Conservation (phyloP, 2,797 vertebrate species). For the Takifugu rubripes region DNA sequence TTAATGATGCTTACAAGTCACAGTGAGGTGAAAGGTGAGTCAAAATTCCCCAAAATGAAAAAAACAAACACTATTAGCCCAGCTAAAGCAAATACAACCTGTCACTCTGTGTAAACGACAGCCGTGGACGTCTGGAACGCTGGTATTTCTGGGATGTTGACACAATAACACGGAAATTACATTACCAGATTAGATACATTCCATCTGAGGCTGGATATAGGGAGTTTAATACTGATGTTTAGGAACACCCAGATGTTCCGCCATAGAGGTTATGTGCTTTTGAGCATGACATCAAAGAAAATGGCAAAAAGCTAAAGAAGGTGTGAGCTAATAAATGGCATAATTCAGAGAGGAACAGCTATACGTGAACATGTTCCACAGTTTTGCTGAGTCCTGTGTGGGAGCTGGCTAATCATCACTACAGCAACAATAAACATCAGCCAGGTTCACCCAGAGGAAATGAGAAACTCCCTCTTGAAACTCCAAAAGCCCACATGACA, state of each 20-base stretch:
- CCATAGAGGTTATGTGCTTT: background rate
- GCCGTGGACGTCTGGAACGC: background rate
- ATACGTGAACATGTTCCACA: too few relatives aligned
- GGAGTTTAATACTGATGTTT: background rate
- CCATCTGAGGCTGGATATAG: conserved; percentile 1
- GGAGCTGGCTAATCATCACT: conserved; percentile 56
- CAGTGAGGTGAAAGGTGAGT: conserved; percentile 8
- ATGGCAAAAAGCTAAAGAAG: background rate
- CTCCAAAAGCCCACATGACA: conserved; percentile 57
- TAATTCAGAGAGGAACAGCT: too few relatives aligned
- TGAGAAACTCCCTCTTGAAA: conserved; percentile 63
- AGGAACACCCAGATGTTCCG: conserved; percentile 1
- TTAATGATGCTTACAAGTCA: conserved; percentile 6
- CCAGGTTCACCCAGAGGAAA: conserved; percentile 62
- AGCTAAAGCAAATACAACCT: background rate
- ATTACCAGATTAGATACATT: background rate
- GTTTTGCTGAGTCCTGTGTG: conserved; percentile 26
- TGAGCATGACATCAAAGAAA: conserved; percentile 2
- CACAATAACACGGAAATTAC: conserved; percentile 1
- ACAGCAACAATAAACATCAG: conserved; percentile 65
- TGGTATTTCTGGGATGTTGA: conserved; percentile 2
- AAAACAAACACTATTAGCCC: background rate
- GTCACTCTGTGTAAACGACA: background rate
- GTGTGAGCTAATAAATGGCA: conserved; percentile 2
- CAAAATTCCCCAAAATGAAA: background rate